A percentile compares a stretch with the other conserved stretches of the same genome.
These are phyloP conservation scores for Gonatopus flavifemur DNA, from an alignment of 1,140 invertebrate species.

Conservation along the genomic window DNA sequence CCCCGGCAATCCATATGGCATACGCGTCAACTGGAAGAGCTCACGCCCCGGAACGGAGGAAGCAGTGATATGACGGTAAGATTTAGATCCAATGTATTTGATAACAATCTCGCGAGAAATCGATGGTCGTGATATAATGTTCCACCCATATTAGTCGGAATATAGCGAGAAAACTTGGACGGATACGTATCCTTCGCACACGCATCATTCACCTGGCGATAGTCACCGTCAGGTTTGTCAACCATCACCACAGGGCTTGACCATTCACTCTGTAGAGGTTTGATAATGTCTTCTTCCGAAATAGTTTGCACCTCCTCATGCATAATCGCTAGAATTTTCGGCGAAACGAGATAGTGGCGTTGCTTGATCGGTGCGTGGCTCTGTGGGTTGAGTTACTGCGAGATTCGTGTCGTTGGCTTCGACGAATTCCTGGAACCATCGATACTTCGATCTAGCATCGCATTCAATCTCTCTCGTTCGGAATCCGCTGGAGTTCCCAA, in stretches of 20 bases:
- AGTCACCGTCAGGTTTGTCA: slow-evolving; percentile 27
- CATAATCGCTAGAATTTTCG: too few relatives aligned
- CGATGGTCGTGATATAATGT: background rate
- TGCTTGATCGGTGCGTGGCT: too few relatives aligned
- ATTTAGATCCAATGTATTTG: background rate
- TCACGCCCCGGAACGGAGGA: background rate
- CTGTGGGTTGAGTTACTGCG: too few relatives aligned
- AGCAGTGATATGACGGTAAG: slow-evolving; percentile 1
- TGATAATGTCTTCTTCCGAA: slow-evolving; percentile 34
- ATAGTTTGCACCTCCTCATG: too few relatives aligned
- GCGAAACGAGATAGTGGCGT: too few relatives aligned
- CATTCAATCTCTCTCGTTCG: too few relatives aligned
- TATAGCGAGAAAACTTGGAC: too few relatives aligned
- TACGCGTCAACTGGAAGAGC: background rate
- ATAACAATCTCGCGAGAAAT: slow-evolving; percentile 5
- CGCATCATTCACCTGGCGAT: slow-evolving; percentile 17
- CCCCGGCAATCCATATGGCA: background rate
- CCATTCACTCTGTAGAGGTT: slow-evolving; percentile 33
- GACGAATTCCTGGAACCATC: too few relatives aligned
- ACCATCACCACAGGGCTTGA: slow-evolving; percentile 32
- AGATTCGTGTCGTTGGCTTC: too few relatives aligned
- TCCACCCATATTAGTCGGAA: too few relatives aligned
- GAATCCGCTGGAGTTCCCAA: too few relatives aligned
- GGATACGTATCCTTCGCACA: slow-evolving; percentile 23
- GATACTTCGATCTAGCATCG: too few relatives aligned